phyloP scores from a whole-genome alignment of 2,888 invertebrate species.

The Microplitis manilae region DNA sequence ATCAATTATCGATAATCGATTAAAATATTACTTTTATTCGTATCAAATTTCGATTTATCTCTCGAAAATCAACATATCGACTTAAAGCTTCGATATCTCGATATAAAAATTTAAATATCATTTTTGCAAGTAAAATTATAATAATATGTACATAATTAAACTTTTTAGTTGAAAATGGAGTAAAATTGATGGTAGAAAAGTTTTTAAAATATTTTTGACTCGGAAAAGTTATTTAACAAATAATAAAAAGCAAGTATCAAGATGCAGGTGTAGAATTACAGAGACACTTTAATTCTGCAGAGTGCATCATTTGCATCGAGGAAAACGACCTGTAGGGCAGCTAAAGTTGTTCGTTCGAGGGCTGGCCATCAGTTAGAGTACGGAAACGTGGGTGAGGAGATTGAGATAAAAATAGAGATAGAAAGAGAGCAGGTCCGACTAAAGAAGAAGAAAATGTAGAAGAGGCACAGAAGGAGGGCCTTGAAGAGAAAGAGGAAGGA shows the following conservation, averaged over 20 bases:
- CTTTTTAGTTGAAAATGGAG: too few species aligned
- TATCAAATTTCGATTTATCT: too few species aligned
- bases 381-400: neutral
- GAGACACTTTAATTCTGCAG: constrained; percentile 67
- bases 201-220: too few species aligned
- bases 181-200: too few species aligned
- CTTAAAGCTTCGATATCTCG: too few species aligned
- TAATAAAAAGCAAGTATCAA: neutral
- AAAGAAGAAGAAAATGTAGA: too few species aligned
- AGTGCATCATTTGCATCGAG: constrained; percentile 69
- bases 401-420: constrained; percentile 22
- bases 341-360: neutral
- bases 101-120: too few species aligned
- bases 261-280: constrained; percentile 53
- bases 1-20: too few species aligned
- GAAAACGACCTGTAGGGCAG: constrained; percentile 19
- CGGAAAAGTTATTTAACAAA: neutral
- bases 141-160: too few species aligned
- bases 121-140: too few species aligned
- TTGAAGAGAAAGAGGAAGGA: constrained; percentile 23
- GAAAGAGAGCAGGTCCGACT: constrained; percentile 26
- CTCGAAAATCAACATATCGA: too few species aligned
- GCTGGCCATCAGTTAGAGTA: constrained; percentile 7
- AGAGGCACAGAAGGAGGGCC: constrained; percentile 14
- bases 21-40: too few species aligned